Evolutionary conservation across 1,140 invertebrate genomes (phyloP), one percentile per base, ranked within the genome.

Genomic region (Macrosteles quadrilineatus): DNA sequence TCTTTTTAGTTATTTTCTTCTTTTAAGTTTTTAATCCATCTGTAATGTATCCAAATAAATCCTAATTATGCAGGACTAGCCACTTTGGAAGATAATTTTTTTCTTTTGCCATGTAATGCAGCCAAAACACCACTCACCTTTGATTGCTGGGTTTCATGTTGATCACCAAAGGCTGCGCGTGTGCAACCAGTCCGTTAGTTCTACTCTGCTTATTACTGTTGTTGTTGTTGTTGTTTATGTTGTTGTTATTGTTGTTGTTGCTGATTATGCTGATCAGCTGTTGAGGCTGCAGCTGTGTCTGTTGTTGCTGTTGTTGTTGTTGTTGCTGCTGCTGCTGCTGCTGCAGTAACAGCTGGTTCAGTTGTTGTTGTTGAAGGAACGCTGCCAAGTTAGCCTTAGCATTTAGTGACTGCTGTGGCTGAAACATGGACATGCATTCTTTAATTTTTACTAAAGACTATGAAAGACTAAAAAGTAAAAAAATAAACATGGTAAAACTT

Each of bases 371-470:
- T 68, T 84, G 84, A 1, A 85, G 73, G 67, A 84, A 85, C 14
- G 83, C 83, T 1, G 84, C 84, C 2, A 85, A 75, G 73, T 80
- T 85, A 0, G 84, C 83, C 71, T 85, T 85, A 0, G 83, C 83
- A 72, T 83, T 85, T 9, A 83, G 57, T 43, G 68, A 25, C 30
- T 69, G 68, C 62, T 73, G 72, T n/a, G 43, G 64, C 68, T 72
- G 47, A 23, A 68, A 71, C 23, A 67, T 25, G n/a, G n/a, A n/a
- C n/a, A n/a, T n/a, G n/a, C 9, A 30, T 30, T 19, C 21, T 9
- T 57, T n/a, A n/a, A n/a, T n/a, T n/a, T n/a, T n/a, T n/a, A n/a
- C n/a, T n/a, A n/a, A n/a, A n/a, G n/a, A n/a, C n/a, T n/a, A n/a
- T n/a, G n/a, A n/a, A n/a, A n/a, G n/a, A n/a, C n/a, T n/a, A n/a